Evolutionary conservation across 2,113 vertebrate genomes (phyloP), one percentile per base, ranked within the genome.

Genomic region (Rhizomys pruinosus): DNA sequence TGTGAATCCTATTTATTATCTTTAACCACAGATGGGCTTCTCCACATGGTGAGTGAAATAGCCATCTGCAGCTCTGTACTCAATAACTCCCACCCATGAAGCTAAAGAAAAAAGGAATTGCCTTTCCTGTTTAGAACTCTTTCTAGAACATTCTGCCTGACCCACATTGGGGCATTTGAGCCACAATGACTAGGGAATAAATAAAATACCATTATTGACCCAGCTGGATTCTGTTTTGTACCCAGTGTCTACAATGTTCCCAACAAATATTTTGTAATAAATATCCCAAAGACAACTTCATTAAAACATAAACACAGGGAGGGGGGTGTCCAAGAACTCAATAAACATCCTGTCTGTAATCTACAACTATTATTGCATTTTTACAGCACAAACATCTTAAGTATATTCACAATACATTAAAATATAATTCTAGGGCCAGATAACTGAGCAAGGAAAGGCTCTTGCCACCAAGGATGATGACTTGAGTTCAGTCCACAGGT

Each of bases 241-340:
- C 39, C 5, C 20, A 93, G 11, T 80, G 55, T 23, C 37, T 32
- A n/a, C 27, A 87, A 22, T 76, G 59, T 44, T 64, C 66, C 52
- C 79, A 95, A 92, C 66, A 94, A 95, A 72, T 86, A 89, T 76
- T 87, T 79, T 87, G 74, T 76, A 94, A 92, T 64, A 89, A 86
- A 61, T 82, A 94, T 59, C 37, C n/a, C 13, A 72, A 73, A 92
- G 87, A 93, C 44, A 94, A 85, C 32, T 91, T 89, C 63, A 57
- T 71, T 86, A 92, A 82, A 95, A 92, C 34, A 93, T 52, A 86
- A 96, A 91, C 79, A 94, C 12, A 85, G 69, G 37, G 29, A n/a
- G 16, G n/a, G 79, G 92, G 78, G 55, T 64, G 37, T 69, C 32
- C 55, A 92, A 91, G 10, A 66, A 57, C n/a, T 68, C 92, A 88